Evolutionary conservation across 1,140 invertebrate genomes (phyloP).

Genomic region (Lordiphosa stackelbergi): DNA sequence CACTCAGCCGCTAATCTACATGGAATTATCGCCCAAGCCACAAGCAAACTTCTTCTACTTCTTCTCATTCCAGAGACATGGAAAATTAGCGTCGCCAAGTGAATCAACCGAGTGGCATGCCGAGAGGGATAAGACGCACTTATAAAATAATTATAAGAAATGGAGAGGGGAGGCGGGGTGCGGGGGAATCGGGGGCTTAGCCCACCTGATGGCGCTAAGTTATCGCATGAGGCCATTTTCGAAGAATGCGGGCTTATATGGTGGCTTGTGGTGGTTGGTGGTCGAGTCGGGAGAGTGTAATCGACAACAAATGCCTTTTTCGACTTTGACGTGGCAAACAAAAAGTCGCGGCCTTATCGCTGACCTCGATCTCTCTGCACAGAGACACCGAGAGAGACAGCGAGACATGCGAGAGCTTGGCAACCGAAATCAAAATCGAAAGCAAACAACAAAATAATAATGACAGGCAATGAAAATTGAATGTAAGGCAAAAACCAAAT

Average conservation of each 20-base stretch:
- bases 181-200: constrained; percentile 1
- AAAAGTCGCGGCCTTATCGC: constrained; percentile 57
- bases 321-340: constrained; percentile 60
- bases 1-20: constrained; percentile 70
- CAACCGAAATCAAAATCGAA: constrained; percentile 62
- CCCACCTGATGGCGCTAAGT: constrained; percentile 33
- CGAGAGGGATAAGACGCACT: constrained; percentile 61
- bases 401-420: constrained; percentile 21
- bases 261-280: constrained; percentile 13
- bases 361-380: constrained; percentile 58
- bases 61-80: constrained; percentile 23
- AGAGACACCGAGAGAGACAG: constrained; percentile 20
- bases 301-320: constrained; percentile 64
- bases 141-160: constrained; percentile 72
- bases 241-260: constrained; percentile 41
- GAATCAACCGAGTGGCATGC: constrained; percentile 60
- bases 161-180: not conserved
- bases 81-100: constrained; percentile 65
- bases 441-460: constrained; percentile 55
- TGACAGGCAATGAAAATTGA: constrained; percentile 68
- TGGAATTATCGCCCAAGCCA: constrained; percentile 63
- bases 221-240: constrained; percentile 28
- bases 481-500: constrained; percentile 51
- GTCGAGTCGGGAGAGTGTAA: constrained; percentile 29
- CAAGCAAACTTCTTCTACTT: constrained; percentile 11